Evolutionary conservation across 1,140 invertebrate genomes (phyloP), one percentile per base, ranked within the genome.

Genomic region (Trachelipus rathkii): DNA sequence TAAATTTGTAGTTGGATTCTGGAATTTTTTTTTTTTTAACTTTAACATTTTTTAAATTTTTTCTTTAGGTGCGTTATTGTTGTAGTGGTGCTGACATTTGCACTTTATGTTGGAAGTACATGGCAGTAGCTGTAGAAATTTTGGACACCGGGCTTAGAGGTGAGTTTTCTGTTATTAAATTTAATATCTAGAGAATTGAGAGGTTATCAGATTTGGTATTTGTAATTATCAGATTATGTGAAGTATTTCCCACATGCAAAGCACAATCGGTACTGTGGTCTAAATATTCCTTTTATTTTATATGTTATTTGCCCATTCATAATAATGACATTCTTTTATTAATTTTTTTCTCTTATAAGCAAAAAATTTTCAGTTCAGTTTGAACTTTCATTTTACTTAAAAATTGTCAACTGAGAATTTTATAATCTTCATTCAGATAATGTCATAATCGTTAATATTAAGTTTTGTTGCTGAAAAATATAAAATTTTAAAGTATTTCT

Each of bases 41-140:
- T 60, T 60, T 0, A 60, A 15, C 50, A 60, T 60, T 60, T 60
- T 50, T 15, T 50, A 50, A 50, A 10, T 9, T 98, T 82, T 87
- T 98, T 69, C 89, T 97, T 69, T 99, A 97, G 84, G 91, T 99
- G 2, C 87, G 98, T n/a, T 77, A 45, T 13, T 83, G 84, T 77
- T 85, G 85, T 73, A 87, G 84, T 11, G 88, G 87, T 45, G 87
- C 88, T n/a, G 85, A 85, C 73, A 89, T 90, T 21, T 90, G 89
- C 82, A 60, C 79, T 24, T 97, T 95, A 85, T 99, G 98, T 85
- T 99, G 98, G 98, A 95, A 94, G 82, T 95, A 96, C 83, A 97
- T 99, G 93, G 88, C 89, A 13, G 87, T 99, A 79, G 97, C 96
- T 75, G 92, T 95, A 78, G 92, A 94, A 87, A 92, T 99, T 79